Base-by-base conservation (phyloP, 2,888 invertebrate species). In the Chaetogeoica ovagalla region DNA sequence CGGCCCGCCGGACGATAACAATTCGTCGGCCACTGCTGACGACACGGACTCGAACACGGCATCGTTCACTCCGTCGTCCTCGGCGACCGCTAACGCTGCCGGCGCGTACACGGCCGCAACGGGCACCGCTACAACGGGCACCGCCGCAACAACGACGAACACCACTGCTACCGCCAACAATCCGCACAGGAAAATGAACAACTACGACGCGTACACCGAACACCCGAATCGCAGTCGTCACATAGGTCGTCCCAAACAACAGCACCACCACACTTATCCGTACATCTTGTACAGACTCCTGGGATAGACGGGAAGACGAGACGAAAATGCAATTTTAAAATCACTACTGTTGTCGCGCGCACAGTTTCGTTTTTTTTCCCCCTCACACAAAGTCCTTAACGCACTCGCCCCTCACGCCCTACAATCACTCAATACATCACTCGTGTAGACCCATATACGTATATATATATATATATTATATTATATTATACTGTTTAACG, bases 231-330 rank as follows among this genome's bases (percentile, higher is more conserved):
- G 89, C 71, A 87, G 88, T 76, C 85, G 89, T 48, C 86, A 87
- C 82, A 85, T 89, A 48, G 87, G 87, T 23, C 86, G 87, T 82
- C 87, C 88, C 11, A 87, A 88, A 82, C 86, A 88, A 82, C 86
- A 88, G 17, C 86, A 87, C 81, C 87, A 87, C 83, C 87, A 88
- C n/a, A 88, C 88, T 83, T 89, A 89, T 84, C 88, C 89, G 37
- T 89, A 89, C 83, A 88, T 89, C 83, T 87, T 89, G 83, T 88
- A 88, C 84, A 85, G 89, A 83, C 88, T 89, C 82, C 84, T 89
- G 82, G 89, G 89, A 82, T 89, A 83, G 83, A 81, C 15, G 30
- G n/a, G 5, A 23, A 52, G 4, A 2, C 43, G 9, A 39, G 5
- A 6, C 17, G 30, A 7, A 17, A 55, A 55, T 0, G 23, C 6